These are phyloP conservation scores for Heliconius erato DNA, from an alignment of 2,888 invertebrate genomes.

Conservation along the genomic window DNA sequence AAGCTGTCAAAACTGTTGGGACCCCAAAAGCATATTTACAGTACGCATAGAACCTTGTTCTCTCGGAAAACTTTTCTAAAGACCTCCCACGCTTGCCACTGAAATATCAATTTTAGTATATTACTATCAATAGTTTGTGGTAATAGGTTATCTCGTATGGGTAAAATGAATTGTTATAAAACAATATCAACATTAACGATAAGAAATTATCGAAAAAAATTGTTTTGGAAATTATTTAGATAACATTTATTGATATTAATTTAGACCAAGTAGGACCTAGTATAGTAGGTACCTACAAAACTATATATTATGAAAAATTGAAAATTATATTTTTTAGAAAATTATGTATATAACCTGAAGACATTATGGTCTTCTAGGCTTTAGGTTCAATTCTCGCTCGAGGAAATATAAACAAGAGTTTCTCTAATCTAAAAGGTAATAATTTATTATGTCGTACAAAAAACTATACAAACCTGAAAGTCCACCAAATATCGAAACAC, in stretches of 20 bases:
- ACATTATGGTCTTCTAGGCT: no score
- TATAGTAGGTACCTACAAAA: no score
- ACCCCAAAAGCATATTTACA: constrained; percentile 75
- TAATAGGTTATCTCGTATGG: not conserved
- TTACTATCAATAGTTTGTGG: not conserved
- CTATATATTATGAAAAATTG: not conserved
- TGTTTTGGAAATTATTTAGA: not conserved
- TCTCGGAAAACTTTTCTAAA: constrained; percentile 61
- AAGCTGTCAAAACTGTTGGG: constrained; percentile 67
- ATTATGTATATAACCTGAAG: not conserved
- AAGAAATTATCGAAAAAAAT: not conserved
- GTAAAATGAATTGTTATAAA: not conserved
- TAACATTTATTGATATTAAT: not conserved
- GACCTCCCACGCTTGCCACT: constrained; percentile 76
- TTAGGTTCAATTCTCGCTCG: no score
- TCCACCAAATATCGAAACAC: constrained; percentile 92
- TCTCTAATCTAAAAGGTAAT: not conserved
- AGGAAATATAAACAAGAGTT: no score
- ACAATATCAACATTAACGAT: not conserved
- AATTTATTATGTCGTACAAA: not conserved
- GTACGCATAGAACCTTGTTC: constrained; percentile 69
- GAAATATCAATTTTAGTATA: constrained; percentile 43
- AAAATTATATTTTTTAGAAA: not conserved
- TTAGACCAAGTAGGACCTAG: no score
- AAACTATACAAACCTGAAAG: constrained; percentile 86